Evolutionary conservation across 2,113 vertebrate genomes (phyloP), one percentile per base, ranked within the genome.

Genomic region (Panthera tigris): DNA sequence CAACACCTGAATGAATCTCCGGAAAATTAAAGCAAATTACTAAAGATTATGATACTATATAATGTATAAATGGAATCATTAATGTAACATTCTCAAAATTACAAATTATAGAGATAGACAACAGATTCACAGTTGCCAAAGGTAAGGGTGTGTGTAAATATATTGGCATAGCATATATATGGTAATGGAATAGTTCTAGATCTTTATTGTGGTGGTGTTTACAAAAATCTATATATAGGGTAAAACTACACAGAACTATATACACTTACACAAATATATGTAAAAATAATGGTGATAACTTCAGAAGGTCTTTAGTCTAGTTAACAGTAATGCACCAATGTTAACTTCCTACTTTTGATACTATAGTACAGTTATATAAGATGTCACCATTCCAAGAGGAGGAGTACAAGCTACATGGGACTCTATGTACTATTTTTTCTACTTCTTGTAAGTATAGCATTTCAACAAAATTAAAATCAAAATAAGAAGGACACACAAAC

Each of bases 391-490:
- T 91, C 33, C 11, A 36, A 61, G 16, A 93, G 94, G 27, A 69
- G 74, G 50, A 93, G 33, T 83, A 89, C 85, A 93, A 4, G 5
- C 5, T 74, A 91, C 31, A 66, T 2, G 21, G 90, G 23, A 93
- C 21, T 5, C 27, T 84, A 79, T 80, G 25, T 33, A 95, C 19
- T 76, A 92, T 21, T 69, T 94, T 84, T 91, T 87, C 79, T 91
- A 93, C 3, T 91, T 71, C 16, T 19, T 90, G 12, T 76, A n/a
- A 97, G 39, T 87, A n/a, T 45, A 91, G 45, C 66, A 21, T 84
- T 95, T 89, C 29, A 74, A 92, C 11, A 96, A 69, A 85, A 9
- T 69, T 85, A 78, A 94, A 97, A 63, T 82, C 33, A 69, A 95
- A 83, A 65, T 65, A 55, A 94, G 82, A 88, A 83, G 13, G 19